These are phyloP conservation scores for Pseudomugil gertrudae DNA, from an alignment of 2,797 vertebrate genomes.

Conservation along the genomic window DNA sequence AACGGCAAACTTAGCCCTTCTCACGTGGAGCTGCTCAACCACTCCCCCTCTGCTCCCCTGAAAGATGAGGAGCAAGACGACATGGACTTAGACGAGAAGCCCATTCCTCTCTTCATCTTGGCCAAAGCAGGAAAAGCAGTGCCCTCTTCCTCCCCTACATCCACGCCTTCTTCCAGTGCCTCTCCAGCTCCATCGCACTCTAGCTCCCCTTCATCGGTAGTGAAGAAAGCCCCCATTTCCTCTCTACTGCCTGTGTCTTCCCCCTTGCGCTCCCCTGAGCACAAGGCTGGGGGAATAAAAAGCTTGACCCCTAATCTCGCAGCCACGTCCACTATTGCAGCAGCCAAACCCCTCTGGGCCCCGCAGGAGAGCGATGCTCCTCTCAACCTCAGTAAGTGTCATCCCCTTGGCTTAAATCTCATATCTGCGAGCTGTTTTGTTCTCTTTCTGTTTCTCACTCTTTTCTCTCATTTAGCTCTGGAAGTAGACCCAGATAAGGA, in stretches of 20 bases:
- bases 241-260: conserved; percentile 86
- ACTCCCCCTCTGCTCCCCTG: conserved; percentile 21
- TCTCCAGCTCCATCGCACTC: conserved; percentile 77
- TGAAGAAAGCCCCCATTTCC: conserved; percentile 89
- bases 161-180: conserved; percentile 65
- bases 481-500: conserved; percentile 90
- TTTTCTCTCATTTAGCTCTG: conserved; percentile 74
- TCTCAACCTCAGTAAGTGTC: conserved; percentile 92
- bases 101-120: conserved; percentile 69
- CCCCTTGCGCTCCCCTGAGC: conserved; percentile 85
- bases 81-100: conserved; percentile 76
- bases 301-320: conserved; percentile 79
- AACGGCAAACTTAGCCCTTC: conserved; percentile 61
- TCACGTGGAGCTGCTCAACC: conserved; percentile 55
- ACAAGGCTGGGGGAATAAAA: conserved; percentile 80
- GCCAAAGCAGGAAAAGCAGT: conserved; percentile 66
- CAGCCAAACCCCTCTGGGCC: conserved; percentile 89
- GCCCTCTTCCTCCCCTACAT: conserved; percentile 67
- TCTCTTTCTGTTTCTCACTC: background rate
- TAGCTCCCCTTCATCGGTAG: conserved; percentile 84
- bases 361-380: conserved; percentile 92
- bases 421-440: background rate
- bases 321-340: conserved; percentile 68
- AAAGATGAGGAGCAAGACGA: conserved; percentile 73
- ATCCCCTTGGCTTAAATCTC: background rate